These are phyloP conservation scores for Anagrus nilaparvatae DNA, from an alignment of 1,140 invertebrate genomes.

Conservation along the genomic window DNA sequence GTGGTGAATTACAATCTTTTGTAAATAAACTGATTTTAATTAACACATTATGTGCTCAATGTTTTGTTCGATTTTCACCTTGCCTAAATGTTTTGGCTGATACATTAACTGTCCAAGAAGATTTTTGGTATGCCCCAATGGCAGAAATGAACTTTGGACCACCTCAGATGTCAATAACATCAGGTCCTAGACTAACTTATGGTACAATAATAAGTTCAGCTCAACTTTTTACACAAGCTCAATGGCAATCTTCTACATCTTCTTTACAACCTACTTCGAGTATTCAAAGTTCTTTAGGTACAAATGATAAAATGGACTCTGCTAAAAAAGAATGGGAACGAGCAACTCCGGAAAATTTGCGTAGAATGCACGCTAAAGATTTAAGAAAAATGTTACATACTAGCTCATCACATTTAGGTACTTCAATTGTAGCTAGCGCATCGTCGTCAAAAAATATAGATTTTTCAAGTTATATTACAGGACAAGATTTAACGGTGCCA, in stretches of 20 bases:
- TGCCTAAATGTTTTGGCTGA: conserved; percentile 35
- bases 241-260: conserved; percentile 24
- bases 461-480: conserved; percentile 30
- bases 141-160: conserved; percentile 41
- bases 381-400: conserved; percentile 30
- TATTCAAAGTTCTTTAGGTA: conserved; percentile 13
- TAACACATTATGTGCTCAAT: conserved; percentile 36
- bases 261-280: conserved; percentile 9
- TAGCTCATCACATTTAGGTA: conserved; percentile 9
- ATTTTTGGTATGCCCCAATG: conserved; percentile 40
- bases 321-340: conserved; percentile 37
- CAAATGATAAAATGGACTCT: conserved; percentile 31
- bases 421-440: conserved; percentile 6
- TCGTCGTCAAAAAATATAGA: conserved; percentile 15
- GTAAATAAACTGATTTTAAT: conserved; percentile 40
- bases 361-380: conserved; percentile 32
- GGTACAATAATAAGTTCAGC: conserved; percentile 40
- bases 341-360: conserved; percentile 31
- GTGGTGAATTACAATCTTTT: conserved; percentile 31
- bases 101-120: conserved; percentile 34
- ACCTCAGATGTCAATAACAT: conserved; percentile 39
- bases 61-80: conserved; percentile 37
- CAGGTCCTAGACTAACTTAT: conserved; percentile 35
- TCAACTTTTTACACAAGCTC: conserved; percentile 39
- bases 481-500: conserved; percentile 32